These are phyloP conservation scores for Macroramphosus scolopax DNA, from an alignment of 2,797 vertebrate species.

Conservation along the genomic window DNA sequence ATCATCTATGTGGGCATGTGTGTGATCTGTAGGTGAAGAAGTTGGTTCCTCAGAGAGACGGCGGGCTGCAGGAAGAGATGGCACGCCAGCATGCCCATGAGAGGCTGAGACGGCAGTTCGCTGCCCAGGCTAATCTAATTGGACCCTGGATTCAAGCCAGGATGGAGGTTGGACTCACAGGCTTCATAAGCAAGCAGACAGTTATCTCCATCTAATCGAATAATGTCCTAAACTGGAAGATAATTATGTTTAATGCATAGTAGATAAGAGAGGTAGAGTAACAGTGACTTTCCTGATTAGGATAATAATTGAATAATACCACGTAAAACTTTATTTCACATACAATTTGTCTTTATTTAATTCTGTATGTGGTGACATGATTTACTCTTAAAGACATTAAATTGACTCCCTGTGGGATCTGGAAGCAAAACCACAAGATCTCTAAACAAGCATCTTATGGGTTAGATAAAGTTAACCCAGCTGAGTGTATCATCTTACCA, in stretches of 20 bases:
- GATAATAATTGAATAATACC: slow-evolving; percentile 19
- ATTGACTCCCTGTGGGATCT: no score
- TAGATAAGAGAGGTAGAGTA: slow-evolving; percentile 1
- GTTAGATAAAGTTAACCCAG: no score
- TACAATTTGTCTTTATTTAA: slow-evolving; percentile 2
- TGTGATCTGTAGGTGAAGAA: slow-evolving; percentile 85
- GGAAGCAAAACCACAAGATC: no score
- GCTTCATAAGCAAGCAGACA: no score
- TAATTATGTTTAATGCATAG: no score
- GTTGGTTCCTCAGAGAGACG: slow-evolving; percentile 91
- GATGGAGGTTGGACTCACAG: slow-evolving; percentile 92
- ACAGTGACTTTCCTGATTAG: slow-evolving; percentile 21
- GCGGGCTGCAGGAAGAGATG: slow-evolving; percentile 93
- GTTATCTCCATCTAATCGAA: no score
- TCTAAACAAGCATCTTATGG: no score
- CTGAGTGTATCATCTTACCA: no score
- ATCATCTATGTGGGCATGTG: neutral
- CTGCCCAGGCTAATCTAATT: slow-evolving; percentile 93
- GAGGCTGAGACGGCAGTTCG: slow-evolving; percentile 92
- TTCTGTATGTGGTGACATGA: slow-evolving; percentile 5
- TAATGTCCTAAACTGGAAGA: no score
- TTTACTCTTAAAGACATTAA: no score
- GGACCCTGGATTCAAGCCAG: slow-evolving; percentile 99
- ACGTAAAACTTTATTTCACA: slow-evolving; percentile 10
- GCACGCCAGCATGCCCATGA: slow-evolving; percentile 91